Base-by-base conservation (phyloP, 2,113 vertebrate genomes). In the Polypterus senegalus region DNA sequence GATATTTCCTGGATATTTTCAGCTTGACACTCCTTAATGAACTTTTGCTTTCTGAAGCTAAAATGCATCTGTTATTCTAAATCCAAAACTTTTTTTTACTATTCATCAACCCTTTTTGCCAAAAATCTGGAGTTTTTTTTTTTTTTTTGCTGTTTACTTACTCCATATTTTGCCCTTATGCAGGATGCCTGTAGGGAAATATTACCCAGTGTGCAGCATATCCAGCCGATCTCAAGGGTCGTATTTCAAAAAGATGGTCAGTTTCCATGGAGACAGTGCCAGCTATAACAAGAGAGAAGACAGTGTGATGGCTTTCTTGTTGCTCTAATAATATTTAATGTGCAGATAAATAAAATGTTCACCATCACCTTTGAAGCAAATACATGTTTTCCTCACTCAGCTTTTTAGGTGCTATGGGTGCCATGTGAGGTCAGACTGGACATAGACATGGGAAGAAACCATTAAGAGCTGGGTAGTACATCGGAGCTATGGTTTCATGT, bases 241-340 rank as follows among this genome's bases (percentile, higher is more conserved):
- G 63, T 69, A 77, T 76, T 77, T 78, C 81, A 82, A 80, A 71
- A 74, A 76, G 77, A 78, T 69, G 64, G 73, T 77, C 75, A 73
- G 81, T 85, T 85, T 76, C 80, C 78, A 85, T 74, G 81, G 84
- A 74, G 77, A 84, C 79, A 65, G 71, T 5, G 56, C 73, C 61
- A 54, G 70, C 74, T 71, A 73, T 80, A 75, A 78, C 77, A 71
- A 74, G 74, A 72, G 74, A 74, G 75, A 67, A 75, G 82, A 77
- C 71, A 74, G 74, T 79, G 78, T 83, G 74, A 56, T 56, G 4
- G 7, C 10, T 56, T 27, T 56, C n/a, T 11, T n/a, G n/a, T 27
- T 27, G 11, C 76, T 72, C 57, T 74, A 78, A 81, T 81, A 79
- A 75, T 82, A 75, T 83, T 80, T 76, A 81, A 77, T 75, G 73